Percentiles rank a stretch among this genome's conserved stretches.
Evolutionary conservation across 1,140 invertebrate genomes (phyloP).

Genomic region (Hyles euphorbiae): DNA sequence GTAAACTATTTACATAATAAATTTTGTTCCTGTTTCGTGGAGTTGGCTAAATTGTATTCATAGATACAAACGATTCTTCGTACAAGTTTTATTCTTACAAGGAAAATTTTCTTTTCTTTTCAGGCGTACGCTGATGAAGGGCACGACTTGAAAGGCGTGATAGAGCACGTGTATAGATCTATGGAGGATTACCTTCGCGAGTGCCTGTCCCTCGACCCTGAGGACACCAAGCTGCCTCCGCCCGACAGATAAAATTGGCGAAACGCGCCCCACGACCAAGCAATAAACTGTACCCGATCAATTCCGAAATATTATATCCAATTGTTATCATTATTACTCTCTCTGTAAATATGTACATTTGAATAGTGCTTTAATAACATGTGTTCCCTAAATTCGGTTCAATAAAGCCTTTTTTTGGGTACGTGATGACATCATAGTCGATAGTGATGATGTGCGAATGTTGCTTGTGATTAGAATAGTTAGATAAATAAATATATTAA

Average conservation of each 20-base stretch:
- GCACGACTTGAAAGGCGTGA: slow-evolving; percentile 84
- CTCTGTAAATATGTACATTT: slow-evolving; percentile 70
- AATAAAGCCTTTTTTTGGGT: slow-evolving; percentile 32
- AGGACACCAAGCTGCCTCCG: slow-evolving; percentile 76
- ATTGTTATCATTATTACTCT: slow-evolving; percentile 42
- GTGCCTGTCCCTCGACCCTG: slow-evolving; percentile 89
- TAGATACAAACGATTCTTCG: too few species aligned
- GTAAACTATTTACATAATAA: too few species aligned
- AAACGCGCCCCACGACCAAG: background rate
- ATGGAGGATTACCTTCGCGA: slow-evolving; percentile 90
- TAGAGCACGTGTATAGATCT: slow-evolving; percentile 88
- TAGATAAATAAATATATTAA: slow-evolving; percentile 12
- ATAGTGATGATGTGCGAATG: slow-evolving; percentile 27
- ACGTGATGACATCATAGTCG: slow-evolving; percentile 20
- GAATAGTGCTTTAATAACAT: slow-evolving; percentile 67
- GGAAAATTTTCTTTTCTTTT: slow-evolving; percentile 27
- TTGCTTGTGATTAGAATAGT: slow-evolving; percentile 46
- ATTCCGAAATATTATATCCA: slow-evolving; percentile 30
- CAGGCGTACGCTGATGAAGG: slow-evolving; percentile 91
- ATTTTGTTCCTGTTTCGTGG: too few species aligned
- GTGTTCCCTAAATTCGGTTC: slow-evolving; percentile 54
- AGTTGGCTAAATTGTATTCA: too few species aligned
- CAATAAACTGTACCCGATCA: slow-evolving; percentile 8
- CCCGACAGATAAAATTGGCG: slow-evolving; percentile 67
- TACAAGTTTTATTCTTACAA: too few species aligned